These are phyloP conservation scores for Phymanthus crucifer DNA, from an alignment of 92 coral and sea anemone species.

Conservation along the genomic window DNA sequence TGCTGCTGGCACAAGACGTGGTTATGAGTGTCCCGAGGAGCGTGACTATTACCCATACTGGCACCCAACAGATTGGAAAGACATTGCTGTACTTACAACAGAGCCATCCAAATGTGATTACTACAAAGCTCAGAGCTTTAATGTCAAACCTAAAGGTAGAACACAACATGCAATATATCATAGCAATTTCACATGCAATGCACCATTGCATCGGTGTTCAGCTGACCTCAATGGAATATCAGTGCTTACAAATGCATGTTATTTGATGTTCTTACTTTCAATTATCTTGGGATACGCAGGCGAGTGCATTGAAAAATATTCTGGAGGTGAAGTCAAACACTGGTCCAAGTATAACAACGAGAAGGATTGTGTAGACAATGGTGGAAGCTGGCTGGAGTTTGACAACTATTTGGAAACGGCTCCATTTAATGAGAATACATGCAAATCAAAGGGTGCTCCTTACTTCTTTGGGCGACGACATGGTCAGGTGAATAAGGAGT, in stretches of 20 bases:
- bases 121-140: constrained; percentile 85
- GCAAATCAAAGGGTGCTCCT: constrained; percentile 51
- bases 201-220: no score
- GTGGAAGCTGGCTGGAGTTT: constrained; percentile 78
- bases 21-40: constrained; percentile 98
- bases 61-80: constrained; percentile 99
- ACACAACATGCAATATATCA: neutral
- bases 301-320: constrained; percentile 85
- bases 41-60: constrained; percentile 95
- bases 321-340: constrained; percentile 53
- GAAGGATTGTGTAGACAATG: constrained; percentile 64
- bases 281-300: constrained; percentile 39
- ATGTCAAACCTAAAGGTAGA: constrained; percentile 86
- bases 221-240: no score
- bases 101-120: constrained; percentile 58
- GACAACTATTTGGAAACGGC: constrained; percentile 78
- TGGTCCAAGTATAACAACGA: constrained; percentile 84
- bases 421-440: constrained; percentile 35
- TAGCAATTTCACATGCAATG: no score
- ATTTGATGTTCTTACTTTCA: neutral
- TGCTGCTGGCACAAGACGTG: constrained; percentile 86
- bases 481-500: constrained; percentile 57
- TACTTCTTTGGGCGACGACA: constrained; percentile 78
- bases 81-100: constrained; percentile 81
- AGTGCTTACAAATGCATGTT: neutral